Conservation (phyloP, 2,113 vertebrate species). For the Tupaia chinensis region DNA sequence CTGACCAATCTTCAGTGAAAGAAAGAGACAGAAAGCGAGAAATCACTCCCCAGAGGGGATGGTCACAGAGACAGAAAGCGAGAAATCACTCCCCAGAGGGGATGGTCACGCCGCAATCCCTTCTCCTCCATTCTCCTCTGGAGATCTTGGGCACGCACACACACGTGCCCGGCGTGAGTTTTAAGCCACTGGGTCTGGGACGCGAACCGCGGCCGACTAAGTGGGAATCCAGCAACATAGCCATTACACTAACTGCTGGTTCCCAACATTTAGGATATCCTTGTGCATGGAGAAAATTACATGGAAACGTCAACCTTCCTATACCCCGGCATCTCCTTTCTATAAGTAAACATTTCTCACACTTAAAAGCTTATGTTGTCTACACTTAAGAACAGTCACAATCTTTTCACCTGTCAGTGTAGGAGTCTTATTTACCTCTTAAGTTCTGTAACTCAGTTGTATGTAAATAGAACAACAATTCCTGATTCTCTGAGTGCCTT, state of each 20-base stretch:
- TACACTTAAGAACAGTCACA: neutral
- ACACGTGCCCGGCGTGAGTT: too few relatives aligned
- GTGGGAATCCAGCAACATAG: too few relatives aligned
- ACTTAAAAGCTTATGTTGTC: neutral
- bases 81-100: too few relatives aligned
- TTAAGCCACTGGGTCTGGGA: too few relatives aligned
- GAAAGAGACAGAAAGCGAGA: too few relatives aligned
- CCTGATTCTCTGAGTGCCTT: neutral
- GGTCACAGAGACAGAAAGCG: too few relatives aligned
- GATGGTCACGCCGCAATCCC: too few relatives aligned
- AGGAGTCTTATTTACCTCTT: neutral
- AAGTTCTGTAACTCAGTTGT: neutral
- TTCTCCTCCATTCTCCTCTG: too few relatives aligned
- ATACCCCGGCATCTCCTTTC: neutral
- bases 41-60: too few relatives aligned
- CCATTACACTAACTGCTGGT: too few relatives aligned
- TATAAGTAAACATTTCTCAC: neutral
- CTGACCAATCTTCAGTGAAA: neutral
- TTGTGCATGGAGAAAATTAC: neutral
- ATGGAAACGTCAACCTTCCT: neutral
- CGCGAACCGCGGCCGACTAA: too few relatives aligned
- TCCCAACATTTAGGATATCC: neutral
- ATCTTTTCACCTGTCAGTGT: neutral
- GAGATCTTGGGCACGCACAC: too few relatives aligned
- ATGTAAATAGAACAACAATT: neutral